phyloP scores from a whole-genome alignment of 2,113 vertebrate genomes.

The Saimiri boliviensis region DNA sequence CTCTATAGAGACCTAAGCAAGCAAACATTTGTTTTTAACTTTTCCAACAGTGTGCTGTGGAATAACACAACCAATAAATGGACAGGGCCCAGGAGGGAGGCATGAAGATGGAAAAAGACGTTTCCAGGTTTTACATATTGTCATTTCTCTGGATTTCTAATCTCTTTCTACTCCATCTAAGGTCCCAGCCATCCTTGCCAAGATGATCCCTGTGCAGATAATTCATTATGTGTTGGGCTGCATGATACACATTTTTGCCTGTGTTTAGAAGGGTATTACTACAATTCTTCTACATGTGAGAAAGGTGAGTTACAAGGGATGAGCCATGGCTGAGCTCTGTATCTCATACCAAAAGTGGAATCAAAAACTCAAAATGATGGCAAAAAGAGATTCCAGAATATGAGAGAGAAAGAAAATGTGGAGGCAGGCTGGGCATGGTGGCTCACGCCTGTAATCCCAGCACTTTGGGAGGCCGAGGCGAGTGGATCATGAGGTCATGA shows the following conservation, averaged over 20 bases:
- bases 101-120: not conserved
- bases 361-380: not conserved
- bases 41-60: not conserved
- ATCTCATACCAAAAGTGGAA: not conserved
- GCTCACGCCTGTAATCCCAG: too few species aligned
- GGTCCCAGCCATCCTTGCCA: rapidly evolving
- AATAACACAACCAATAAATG: not conserved
- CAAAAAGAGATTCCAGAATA: not conserved
- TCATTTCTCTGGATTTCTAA: not conserved
- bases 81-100: not conserved
- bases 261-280: constrained; percentile 72
- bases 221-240: constrained; percentile 38
- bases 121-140: not conserved
- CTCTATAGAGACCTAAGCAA: not conserved
- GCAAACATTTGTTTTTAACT: not conserved
- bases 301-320: constrained; percentile 76
- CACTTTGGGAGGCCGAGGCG: too few species aligned
- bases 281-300: rapidly evolving
- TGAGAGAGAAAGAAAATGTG: not conserved
- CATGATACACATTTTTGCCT: rapidly evolving
- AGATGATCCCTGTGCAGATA: rapidly evolving
- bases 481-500: too few species aligned
- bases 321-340: not conserved
- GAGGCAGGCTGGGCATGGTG: not conserved
- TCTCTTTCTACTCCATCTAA: constrained; percentile 44